Conservation (phyloP, 2,888 invertebrate species). For the Clivina fossor region DNA sequence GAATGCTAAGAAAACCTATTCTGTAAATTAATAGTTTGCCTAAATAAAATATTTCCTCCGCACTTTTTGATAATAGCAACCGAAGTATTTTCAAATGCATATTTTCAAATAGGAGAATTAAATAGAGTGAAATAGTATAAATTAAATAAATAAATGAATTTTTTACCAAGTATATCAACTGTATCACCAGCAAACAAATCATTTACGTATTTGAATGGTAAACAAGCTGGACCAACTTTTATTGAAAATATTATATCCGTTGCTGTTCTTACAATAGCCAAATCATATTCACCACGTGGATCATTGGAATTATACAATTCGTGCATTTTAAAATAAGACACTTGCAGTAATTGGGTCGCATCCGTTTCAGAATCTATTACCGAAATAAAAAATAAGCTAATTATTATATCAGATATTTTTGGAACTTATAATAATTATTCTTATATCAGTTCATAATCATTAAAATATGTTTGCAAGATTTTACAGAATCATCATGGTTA, state of each 20-base stretch:
- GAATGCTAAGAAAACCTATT: not conserved
- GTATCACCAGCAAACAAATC: constrained; percentile 48
- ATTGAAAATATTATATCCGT: constrained; percentile 54
- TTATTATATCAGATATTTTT: constrained; percentile 50
- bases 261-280: constrained; percentile 55
- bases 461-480: no score
- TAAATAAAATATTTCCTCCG: no score
- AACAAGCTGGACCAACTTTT: constrained; percentile 63
- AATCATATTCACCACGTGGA: constrained; percentile 53
- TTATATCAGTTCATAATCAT: no score
- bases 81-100: not conserved
- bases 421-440: not conserved
- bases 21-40: no score
- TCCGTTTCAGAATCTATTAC: constrained; percentile 58
- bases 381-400: constrained; percentile 42
- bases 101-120: not conserved
- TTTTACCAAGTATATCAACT: constrained; percentile 56
- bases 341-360: constrained; percentile 51
- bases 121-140: no score
- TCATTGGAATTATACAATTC: constrained; percentile 43
- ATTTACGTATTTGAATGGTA: constrained; percentile 60
- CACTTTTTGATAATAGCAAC: no score
- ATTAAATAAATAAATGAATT: constrained; percentile 4
- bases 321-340: constrained; percentile 53
- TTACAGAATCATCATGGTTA: no score